Evolutionary conservation across 2,113 vertebrate species (phyloP), one percentile per base, ranked within the genome.

Genomic region (Scatophagus argus): DNA sequence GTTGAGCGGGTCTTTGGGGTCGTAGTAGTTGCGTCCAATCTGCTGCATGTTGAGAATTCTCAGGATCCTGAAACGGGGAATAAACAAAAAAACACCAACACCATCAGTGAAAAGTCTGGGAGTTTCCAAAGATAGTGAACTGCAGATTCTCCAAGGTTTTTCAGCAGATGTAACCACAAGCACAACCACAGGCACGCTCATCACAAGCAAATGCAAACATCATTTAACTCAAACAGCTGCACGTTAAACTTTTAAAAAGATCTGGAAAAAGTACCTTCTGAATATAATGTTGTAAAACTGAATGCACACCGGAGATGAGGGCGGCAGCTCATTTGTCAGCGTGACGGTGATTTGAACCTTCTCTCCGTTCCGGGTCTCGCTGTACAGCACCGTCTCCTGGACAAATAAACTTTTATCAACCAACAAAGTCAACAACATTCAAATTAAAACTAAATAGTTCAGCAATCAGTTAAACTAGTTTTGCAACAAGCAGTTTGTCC

Each of bases 241-340:
- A n/a, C n/a, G n/a, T n/a, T n/a, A n/a, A n/a, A 41, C 31, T 29
- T 27, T 19, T 21, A 21, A 11, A n/a, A 4, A 44, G 10, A 52
- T 3, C 16, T 25, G 0, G 1, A 75, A 59, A n/a, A 25, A 88
- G 55, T 73, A 97, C 98, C 96, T 97, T 88, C 94, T 94, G 81
- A 99, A 98, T 44, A 99, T 95, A 74, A 99, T 97, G 79, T 97
- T 99, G 87, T 99, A 99, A 73, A 99, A 98, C 49, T 99, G 98
- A 71, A 99, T 89, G 78, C 97, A 99, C 0, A 96, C 96, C 17
- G 97, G 97, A 2, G 97, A 99, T 0, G 95, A 94, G 0, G 98
- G 96, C 0, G 96, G 97, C 41, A 99, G 91, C 49, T 98, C 97
- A 27, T 96, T 99, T 5, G 97, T 98, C 82, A 99, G 44, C 0